Evolutionary conservation across 2,797 vertebrate genomes (phyloP), one percentile per base, ranked within the genome.

Genomic region (Fratercula arctica): DNA sequence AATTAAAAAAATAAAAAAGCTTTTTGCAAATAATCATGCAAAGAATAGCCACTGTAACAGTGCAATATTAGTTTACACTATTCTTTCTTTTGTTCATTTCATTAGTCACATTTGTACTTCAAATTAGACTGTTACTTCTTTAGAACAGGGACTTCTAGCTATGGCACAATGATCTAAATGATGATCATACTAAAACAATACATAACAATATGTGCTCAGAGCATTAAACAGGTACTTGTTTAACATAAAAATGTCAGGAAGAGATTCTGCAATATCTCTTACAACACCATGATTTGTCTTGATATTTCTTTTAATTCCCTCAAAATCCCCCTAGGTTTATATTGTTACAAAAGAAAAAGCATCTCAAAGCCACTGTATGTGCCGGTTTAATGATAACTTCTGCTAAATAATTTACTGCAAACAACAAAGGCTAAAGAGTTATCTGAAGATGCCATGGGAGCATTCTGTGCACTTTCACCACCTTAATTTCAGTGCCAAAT

Each of bases 351-450:
- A 93, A 88, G 35, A 85, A 95, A 96, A 93, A 78, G 35, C 50
- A 82, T 54, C 68, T 87, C 89, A 86, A 94, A 95, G 64, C 64
- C 29, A 37, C 39, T 35, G 26, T 51, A 43, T 18, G 26, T 57
- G 48, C 60, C 95, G 83, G 39, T 86, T 91, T 93, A 93, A 94
- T 23, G 39, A 80, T 70, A 96, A 97, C 89, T 79, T 37, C 48
- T 88, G 85, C 81, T 95, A 95, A 95, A 97, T 92, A 95, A 96
- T 82, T 92, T 86, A 96, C 37, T 69, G 93, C 59, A 73, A 95
- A 88, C 78, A 95, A 94, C 48, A 93, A 94, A 97, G 87, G 73
- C 73, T 96, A 48, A 85, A 87, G 84, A 57, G 48, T 64, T 86
- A n/a, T 73, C 74, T 69, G 78, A 91, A 84, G 93, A 85, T 89